Evolutionary conservation across 1,140 invertebrate species (phyloP).

Genomic region (Maconellicoccus hirsutus): DNA sequence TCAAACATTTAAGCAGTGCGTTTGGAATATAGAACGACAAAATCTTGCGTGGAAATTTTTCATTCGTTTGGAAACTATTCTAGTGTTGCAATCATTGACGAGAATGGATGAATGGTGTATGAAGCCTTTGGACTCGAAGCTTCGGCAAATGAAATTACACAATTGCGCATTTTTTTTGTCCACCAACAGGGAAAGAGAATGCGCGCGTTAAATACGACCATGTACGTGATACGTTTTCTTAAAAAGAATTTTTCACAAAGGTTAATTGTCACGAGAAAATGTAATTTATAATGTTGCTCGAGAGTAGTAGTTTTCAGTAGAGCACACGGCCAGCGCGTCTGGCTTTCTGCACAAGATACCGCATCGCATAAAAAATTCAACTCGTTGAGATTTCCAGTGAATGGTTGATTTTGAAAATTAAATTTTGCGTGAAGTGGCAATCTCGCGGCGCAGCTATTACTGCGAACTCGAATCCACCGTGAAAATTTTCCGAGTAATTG

Average conservation of each 20-base stretch:
- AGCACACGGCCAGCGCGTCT: background rate
- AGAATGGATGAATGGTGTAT: no score
- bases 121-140: no score
- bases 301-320: background rate
- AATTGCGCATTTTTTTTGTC: no score
- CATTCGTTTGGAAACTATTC: background rate
- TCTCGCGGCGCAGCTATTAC: no score
- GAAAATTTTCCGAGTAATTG: background rate
- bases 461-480: background rate
- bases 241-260: background rate
- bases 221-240: background rate
- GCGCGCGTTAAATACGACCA: background rate
- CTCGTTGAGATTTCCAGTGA: background rate
- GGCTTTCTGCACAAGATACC: background rate
- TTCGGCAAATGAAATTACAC: no score
- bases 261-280: constrained; percentile 5
- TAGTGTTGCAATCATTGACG: background rate
- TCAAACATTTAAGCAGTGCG: background rate
- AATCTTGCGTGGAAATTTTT: no score
- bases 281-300: background rate
- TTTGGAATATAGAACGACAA: background rate
- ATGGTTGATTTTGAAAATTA: background rate
- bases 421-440: background rate
- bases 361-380: background rate
- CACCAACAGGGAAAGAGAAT: no score